Percentiles rank a stretch among this genome's conserved stretches.
phyloP scores from a whole-genome alignment of 1,140 invertebrate genomes.

The Drosophila cardini region DNA sequence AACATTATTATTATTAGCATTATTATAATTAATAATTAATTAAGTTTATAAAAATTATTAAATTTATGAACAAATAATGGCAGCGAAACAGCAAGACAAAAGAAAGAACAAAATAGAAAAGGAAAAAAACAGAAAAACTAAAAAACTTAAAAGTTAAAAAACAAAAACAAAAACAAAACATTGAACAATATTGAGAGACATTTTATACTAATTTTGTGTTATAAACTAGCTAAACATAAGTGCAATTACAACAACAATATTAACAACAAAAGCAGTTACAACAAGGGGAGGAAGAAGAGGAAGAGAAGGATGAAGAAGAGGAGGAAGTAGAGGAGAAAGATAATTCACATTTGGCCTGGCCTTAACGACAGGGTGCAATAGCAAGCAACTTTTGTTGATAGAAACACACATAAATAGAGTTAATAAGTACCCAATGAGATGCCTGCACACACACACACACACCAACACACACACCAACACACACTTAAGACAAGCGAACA shows the following conservation, averaged over 20 bases:
- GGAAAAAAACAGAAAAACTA: constrained; percentile 14
- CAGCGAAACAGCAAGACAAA: constrained; percentile 10
- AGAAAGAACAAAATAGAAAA: constrained; percentile 4
- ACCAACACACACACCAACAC: not conserved
- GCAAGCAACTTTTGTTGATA: constrained; percentile 30
- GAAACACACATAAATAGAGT: constrained; percentile 5
- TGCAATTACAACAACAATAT: constrained; percentile 65
- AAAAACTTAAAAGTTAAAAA: constrained; percentile 14
- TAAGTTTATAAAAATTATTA: constrained; percentile 18
- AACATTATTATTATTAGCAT: not conserved
- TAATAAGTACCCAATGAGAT: constrained; percentile 1
- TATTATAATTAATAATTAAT: constrained; percentile 38
- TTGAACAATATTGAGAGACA: constrained; percentile 47
- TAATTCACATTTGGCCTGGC: constrained; percentile 31
- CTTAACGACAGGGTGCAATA: constrained; percentile 40
- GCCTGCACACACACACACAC: not conserved
- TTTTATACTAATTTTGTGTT: constrained; percentile 20
- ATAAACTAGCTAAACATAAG: constrained; percentile 52
- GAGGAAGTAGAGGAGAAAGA: constrained; percentile 4
- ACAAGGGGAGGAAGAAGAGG: constrained; percentile 2
- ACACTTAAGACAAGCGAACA: constrained; percentile 42
- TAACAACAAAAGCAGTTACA: constrained; percentile 12
- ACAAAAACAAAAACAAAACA: constrained; percentile 6
- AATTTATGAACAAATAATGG: constrained; percentile 28
- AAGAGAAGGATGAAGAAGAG: not conserved